phyloP scores from a whole-genome alignment of 1,140 invertebrate genomes.

The Drosophila hydei region DNA sequence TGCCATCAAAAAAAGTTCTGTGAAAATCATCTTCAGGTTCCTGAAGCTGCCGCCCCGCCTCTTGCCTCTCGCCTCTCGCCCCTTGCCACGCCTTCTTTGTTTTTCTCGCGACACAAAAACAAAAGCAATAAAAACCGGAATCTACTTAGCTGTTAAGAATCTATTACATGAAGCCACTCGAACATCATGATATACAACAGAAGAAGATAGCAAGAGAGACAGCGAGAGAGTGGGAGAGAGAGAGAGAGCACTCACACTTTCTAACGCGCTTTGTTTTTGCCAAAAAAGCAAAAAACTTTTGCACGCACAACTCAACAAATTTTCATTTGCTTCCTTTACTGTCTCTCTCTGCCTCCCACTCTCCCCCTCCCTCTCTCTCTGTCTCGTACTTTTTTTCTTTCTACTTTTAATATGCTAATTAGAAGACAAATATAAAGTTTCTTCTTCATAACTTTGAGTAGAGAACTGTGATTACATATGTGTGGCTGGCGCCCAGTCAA shows the following conservation, averaged over 20 bases:
- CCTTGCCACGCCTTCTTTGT: conserved; percentile 29
- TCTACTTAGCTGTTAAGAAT: conserved; percentile 54
- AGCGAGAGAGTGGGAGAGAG: neutral
- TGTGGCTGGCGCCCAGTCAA: neutral
- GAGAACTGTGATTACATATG: conserved; percentile 11
- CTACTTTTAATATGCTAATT: conserved; percentile 44
- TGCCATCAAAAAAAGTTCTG: conserved; percentile 34
- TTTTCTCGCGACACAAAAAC: conserved; percentile 33
- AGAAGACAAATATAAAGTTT: conserved; percentile 34
- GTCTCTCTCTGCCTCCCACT: neutral
- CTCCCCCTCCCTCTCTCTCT: neutral
- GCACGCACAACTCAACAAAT: conserved; percentile 16
- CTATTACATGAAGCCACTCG: conserved; percentile 44
- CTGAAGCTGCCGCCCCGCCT: neutral
- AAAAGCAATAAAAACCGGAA: conserved; percentile 50
- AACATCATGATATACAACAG: conserved; percentile 20
- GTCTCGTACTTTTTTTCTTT: conserved; percentile 2
- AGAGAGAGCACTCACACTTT: neutral
- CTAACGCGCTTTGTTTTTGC: neutral
- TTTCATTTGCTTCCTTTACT: conserved; percentile 23
- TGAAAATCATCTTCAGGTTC: conserved; percentile 30
- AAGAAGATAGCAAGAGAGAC: neutral
- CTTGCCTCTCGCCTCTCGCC: neutral
- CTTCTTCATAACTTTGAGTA: conserved; percentile 6
- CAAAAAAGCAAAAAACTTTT: conserved; percentile 11